These are phyloP conservation scores for Matsumurasca onukii DNA, from an alignment of 1,140 invertebrate genomes.

Conservation along the genomic window DNA sequence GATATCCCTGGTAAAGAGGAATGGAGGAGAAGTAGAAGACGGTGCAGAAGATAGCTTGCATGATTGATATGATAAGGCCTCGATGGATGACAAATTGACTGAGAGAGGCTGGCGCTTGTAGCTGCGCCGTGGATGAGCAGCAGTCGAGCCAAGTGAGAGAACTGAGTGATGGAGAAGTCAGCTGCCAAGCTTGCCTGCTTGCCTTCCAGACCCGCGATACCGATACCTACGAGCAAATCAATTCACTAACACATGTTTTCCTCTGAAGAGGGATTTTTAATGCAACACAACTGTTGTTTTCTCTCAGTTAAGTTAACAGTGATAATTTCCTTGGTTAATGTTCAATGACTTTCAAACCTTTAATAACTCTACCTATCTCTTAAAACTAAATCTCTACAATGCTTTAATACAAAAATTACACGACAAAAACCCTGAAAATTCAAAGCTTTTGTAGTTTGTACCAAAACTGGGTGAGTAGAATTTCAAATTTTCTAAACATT, in stretches of 20 bases:
- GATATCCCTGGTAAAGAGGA: conserved; percentile 95
- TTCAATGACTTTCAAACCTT: too few relatives aligned
- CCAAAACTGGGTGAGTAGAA: too few relatives aligned
- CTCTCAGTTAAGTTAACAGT: too few relatives aligned
- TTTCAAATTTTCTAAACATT: too few relatives aligned
- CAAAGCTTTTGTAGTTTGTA: too few relatives aligned
- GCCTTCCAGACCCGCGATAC: conserved; percentile 93
- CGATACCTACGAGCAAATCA: conserved; percentile 64
- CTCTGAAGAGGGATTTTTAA: not conserved
- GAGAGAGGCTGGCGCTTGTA: conserved; percentile 93
- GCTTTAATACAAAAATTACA: too few relatives aligned
- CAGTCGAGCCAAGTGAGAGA: conserved; percentile 82
- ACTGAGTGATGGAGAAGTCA: conserved; percentile 97
- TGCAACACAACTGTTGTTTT: too few relatives aligned
- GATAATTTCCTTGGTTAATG: too few relatives aligned
- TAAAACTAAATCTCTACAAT: too few relatives aligned
- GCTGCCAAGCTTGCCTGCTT: conserved; percentile 96
- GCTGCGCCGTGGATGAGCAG: conserved; percentile 95
- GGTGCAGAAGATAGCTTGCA: conserved; percentile 98
- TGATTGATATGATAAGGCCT: conserved; percentile 96
- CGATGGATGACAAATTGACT: conserved; percentile 99
- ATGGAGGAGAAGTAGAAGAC: conserved; percentile 99
- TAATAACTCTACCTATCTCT: too few relatives aligned
- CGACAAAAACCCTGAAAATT: too few relatives aligned
- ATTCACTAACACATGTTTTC: not conserved